Percentiles rank a stretch among this genome's conserved stretches.
phyloP scores from a whole-genome alignment of 2,888 invertebrate species.

The Anthrax anthrax region DNA sequence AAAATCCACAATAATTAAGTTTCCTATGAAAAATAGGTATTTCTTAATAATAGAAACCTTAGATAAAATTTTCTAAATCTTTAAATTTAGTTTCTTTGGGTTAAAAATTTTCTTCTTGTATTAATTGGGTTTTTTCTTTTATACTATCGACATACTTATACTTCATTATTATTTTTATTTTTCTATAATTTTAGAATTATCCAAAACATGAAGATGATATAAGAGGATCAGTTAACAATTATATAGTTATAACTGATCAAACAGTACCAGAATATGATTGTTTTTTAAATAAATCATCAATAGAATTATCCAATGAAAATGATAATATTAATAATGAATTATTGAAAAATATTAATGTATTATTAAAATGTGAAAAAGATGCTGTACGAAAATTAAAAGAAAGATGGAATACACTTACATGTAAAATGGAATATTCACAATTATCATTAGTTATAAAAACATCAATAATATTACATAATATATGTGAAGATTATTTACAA shows the following conservation, averaged over 20 bases:
- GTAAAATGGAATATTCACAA: not conserved
- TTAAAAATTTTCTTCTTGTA: too few relatives aligned
- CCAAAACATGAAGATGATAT: not conserved
- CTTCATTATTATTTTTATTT: not conserved
- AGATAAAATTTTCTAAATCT: too few relatives aligned
- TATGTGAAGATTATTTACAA: not conserved
- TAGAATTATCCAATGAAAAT: not conserved
- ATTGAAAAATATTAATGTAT: not conserved
- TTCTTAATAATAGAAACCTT: too few relatives aligned
- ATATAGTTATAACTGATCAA: not conserved
- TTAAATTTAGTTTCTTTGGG: too few relatives aligned
- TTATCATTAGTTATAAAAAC: not conserved
- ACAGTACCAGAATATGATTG: conserved; percentile 3
- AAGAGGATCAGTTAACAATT: not conserved
- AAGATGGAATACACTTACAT: not conserved
- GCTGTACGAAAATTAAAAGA: not conserved
- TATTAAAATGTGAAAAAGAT: conserved; percentile 1
- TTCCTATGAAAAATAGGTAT: too few relatives aligned
- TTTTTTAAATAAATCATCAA: not conserved
- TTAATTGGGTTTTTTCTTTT: too few relatives aligned
- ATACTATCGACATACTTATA: not conserved
- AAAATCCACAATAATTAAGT: too few relatives aligned
- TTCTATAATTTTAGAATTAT: not conserved
- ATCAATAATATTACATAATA: not conserved
- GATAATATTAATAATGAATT: not conserved